Base-by-base conservation (phyloP, 1,140 invertebrate species). In the Heliconius hewitsoni region DNA sequence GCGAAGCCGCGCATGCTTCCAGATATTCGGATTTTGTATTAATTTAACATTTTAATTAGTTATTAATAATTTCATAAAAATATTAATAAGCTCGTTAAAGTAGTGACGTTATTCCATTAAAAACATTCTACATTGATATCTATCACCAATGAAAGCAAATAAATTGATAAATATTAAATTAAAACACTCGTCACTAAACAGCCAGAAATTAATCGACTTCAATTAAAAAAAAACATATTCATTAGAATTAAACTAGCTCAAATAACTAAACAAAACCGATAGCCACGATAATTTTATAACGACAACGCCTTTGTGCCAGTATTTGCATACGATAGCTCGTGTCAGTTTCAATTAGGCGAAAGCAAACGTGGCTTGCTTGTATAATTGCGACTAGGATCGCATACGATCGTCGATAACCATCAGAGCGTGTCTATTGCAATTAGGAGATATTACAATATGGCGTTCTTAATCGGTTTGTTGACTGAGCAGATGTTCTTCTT, bases 331-430 rank as follows among this genome's bases (percentile, higher is more conserved):
- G 66, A 81, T 79, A 73, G 66, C 66, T 77, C 80, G 81, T 85
- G 87, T 89, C 86, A 86, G 85, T 90, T 87, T 87, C 87, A 90
- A 90, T 91, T 89, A 89, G 83, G 79, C 83, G 84, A 89, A 86
- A 85, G 86, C 77, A 86, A 88, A 89, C 84, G 84, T 85, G 83
- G 83, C 85, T 83, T 82, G 75, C 78, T 37, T 75, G 83, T 86
- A 86, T 87, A 85, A 90, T 89, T 87, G 88, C 83, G 70, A 85
- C 79, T 82, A 82, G 78, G 11, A 73, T 74, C 50, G 76, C 52
- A 76, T 81, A 74, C 71, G 72, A 77, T 76, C 66, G 80, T 55
- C 75, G 52, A 81, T 81, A 83, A 78, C 74, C 79, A 76, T 78
- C 71, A 71, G 72, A 78, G 77, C 81, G 77, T 83, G 82, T 83